Evolutionary conservation across 2,888 invertebrate species (phyloP).

Genomic region (Ectemnius lituratus): DNA sequence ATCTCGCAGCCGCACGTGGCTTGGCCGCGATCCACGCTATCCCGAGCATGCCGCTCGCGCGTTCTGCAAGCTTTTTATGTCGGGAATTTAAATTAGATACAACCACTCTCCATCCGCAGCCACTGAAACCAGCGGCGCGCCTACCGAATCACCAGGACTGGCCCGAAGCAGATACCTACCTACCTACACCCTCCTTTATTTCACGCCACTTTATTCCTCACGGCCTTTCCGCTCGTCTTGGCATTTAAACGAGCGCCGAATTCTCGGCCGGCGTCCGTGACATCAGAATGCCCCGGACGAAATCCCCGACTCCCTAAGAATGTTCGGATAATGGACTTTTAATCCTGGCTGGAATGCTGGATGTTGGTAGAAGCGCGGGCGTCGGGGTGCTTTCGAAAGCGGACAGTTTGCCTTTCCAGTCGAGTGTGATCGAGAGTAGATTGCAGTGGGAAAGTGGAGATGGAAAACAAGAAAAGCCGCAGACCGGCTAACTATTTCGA

Average conservation of each 20-base stretch:
- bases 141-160: constrained; percentile 61
- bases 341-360: neutral
- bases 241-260: constrained; percentile 52
- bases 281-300: neutral
- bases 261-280: neutral
- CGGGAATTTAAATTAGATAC: constrained; percentile 76
- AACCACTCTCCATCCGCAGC: constrained; percentile 67
- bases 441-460: neutral
- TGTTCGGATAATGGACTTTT: constrained; percentile 6
- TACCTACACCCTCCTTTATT: constrained; percentile 61
- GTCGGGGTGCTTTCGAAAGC: neutral
- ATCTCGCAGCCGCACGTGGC: constrained; percentile 76
- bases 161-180: constrained; percentile 1
- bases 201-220: constrained; percentile 61
- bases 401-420: constrained; percentile 1
- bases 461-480: constrained; percentile 5
- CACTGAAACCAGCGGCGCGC: constrained; percentile 65
- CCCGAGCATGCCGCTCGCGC: constrained; percentile 61
- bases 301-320: neutral
- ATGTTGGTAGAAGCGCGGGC: neutral
- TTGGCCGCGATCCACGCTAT: constrained; percentile 74
- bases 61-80: constrained; percentile 73
- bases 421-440: constrained; percentile 1
- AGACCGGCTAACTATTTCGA: neutral
- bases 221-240: constrained; percentile 49